A percentile compares a stretch with the other conserved stretches of the same genome.
Evolutionary conservation across 2,113 vertebrate species (phyloP).

Genomic region (Athene noctua): DNA sequence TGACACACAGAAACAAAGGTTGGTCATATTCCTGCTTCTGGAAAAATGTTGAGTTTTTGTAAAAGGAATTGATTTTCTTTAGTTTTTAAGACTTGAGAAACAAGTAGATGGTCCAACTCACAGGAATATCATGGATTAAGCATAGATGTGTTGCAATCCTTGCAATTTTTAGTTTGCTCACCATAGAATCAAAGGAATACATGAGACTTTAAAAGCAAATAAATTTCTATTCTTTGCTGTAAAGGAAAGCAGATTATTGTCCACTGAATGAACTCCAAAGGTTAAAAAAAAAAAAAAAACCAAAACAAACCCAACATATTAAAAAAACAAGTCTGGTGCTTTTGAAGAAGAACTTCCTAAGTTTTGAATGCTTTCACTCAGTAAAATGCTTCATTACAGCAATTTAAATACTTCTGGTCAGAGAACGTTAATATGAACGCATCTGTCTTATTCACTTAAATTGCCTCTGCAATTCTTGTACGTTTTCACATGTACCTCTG

Average conservation of each 20-base stretch:
- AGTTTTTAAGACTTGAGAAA: background rate
- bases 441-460: background rate
- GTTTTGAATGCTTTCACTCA: background rate
- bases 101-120: background rate
- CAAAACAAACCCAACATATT: background rate
- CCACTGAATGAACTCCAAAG: background rate
- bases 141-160: background rate
- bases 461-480: background rate
- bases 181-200: background rate
- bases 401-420: background rate
- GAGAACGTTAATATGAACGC: background rate
- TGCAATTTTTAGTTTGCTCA: background rate
- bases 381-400: constrained; percentile 1
- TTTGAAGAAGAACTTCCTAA: background rate
- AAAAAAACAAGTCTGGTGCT: background rate
- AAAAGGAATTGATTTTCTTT: background rate
- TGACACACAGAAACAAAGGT: background rate
- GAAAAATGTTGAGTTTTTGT: background rate
- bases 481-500: background rate
- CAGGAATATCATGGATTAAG: background rate
- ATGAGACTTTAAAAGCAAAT: background rate
- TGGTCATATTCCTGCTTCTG: background rate
- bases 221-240: background rate
- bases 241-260: background rate
- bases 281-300: background rate